Conservation (phyloP, 2,888 invertebrate genomes). For the Philhelius pedissequus region DNA sequence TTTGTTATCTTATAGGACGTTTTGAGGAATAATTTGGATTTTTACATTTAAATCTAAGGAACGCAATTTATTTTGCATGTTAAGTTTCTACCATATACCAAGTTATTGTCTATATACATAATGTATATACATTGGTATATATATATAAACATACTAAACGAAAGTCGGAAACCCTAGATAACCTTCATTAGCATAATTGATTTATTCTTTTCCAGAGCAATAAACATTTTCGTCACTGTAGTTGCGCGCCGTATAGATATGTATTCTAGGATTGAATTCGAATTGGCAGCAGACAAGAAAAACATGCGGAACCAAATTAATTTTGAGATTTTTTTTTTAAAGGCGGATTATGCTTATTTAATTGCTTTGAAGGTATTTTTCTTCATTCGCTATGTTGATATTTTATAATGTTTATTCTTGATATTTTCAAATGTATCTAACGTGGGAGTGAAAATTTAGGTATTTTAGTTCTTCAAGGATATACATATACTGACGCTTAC, state of each 20-base stretch:
- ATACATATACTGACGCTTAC: too few relatives aligned
- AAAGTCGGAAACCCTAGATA: background rate
- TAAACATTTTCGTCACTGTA: background rate
- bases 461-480: too few relatives aligned
- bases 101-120: background rate
- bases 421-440: too few relatives aligned
- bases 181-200: slow-evolving; percentile 21
- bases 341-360: background rate
- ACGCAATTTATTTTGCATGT: slow-evolving; percentile 16
- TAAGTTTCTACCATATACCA: background rate
- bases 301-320: background rate
- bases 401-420: too few relatives aligned
- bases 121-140: background rate
- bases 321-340: background rate
- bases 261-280: background rate
- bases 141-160: background rate
- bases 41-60: slow-evolving; percentile 1
- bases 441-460: too few relatives aligned
- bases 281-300: background rate
- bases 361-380: background rate
- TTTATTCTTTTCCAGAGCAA: background rate
- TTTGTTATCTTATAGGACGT: background rate
- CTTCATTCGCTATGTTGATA: too few relatives aligned
- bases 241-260: background rate
- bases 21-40: slow-evolving; percentile 9